A percentile compares a stretch with the other conserved stretches of the same genome.
These are phyloP conservation scores for Artibeus jamaicensis DNA, from an alignment of 2,797 vertebrate species.

Conservation along the genomic window DNA sequence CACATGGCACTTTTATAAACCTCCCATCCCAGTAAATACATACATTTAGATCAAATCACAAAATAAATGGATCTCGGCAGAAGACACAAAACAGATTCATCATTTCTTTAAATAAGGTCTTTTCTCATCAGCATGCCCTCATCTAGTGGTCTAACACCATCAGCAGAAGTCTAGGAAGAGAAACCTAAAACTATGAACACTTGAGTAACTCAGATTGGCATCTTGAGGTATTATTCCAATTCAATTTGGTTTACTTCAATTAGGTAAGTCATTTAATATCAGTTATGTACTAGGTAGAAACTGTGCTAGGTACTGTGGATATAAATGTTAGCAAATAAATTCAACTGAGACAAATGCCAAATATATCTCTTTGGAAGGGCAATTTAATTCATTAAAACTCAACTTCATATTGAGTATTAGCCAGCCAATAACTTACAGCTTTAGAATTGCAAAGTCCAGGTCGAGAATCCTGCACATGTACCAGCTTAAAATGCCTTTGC, in stretches of 20 bases:
- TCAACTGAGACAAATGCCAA: neutral
- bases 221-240: neutral
- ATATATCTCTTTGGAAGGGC: neutral
- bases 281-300: neutral
- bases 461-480: neutral
- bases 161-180: neutral
- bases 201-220: neutral
- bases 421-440: neutral
- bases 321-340: neutral
- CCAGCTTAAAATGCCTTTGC: constrained; percentile 40
- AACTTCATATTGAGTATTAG: neutral
- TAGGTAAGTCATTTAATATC: neutral
- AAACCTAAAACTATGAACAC: neutral
- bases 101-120: constrained; percentile 4
- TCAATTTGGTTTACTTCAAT: constrained; percentile 18
- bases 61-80: neutral
- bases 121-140: neutral
- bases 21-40: neutral
- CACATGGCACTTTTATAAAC: constrained; percentile 2
- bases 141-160: neutral
- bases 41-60: constrained; percentile 45
- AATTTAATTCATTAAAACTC: neutral
- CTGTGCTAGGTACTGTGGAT: neutral
- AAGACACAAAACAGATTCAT: neutral
- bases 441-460: neutral